Base-by-base conservation (phyloP, 2,888 invertebrate genomes). In the Panzeria rudis region DNA sequence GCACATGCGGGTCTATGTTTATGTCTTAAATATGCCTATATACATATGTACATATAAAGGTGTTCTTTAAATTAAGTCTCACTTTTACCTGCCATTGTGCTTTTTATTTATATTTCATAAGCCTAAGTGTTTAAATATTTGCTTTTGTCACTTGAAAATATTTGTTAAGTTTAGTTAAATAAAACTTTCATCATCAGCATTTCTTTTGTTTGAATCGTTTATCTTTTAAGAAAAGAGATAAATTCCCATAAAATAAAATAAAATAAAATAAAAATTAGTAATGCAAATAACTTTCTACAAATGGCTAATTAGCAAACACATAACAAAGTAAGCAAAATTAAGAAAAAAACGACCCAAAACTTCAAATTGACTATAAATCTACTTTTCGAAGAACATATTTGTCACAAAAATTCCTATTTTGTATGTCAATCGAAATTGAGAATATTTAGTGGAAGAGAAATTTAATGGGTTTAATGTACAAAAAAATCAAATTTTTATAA, bases 271-370 rank as follows among this genome's bases (percentile, higher is more conserved):
- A 8, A 29, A 15, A 29, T 29, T 23, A 56, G 8, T 56, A 8
- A 56, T 13, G n/a, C n/a, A 66, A 68, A 68, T 68, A 35, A 68
- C 50, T 68, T 68, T 68, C 50, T 68, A 68, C 1, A 50, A 59
- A 59, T 35, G 2, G 6, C 6, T 54, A 4, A 25, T 1, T 4
- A 13, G 54, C 25, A 29, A 56, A 56, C 29, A 29, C 29, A 17
- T 47, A 13, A 15, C 4, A 15, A 44, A 44, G n/a, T 3, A 13
- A 44, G n/a, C n/a, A n/a, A n/a, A n/a, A n/a, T n/a, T n/a, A n/a
- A n/a, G n/a, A n/a, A n/a, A n/a, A n/a, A n/a, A n/a, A n/a, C n/a
- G n/a, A n/a, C n/a, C n/a, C n/a, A n/a, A n/a, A n/a, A n/a, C n/a
- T n/a, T n/a, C n/a, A n/a, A n/a, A n/a, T n/a, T n/a, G n/a, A n/a